Base-by-base conservation (phyloP, 2,888 invertebrate genomes). In the Norana najaformis region DNA sequence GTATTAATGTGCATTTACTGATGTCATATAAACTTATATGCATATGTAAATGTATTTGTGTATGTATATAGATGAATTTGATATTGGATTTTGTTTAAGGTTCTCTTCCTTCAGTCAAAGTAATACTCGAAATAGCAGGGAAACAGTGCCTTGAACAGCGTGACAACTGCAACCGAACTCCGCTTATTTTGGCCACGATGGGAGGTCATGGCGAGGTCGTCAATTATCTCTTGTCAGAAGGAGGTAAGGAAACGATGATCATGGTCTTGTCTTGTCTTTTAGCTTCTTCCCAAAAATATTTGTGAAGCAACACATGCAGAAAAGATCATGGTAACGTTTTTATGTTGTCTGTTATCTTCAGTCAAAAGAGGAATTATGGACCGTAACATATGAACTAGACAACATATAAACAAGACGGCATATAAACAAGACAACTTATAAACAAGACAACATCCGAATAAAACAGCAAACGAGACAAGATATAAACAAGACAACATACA, bases 191-290 rank as follows among this genome's bases (percentile, higher is more conserved):
- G 85, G 94, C 95, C 16, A 93, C 94, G 23, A 93, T 94, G 47
- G 94, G 94, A 13, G 95, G 95, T n/a, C 95, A 95, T 92, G 95
- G 95, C 0, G 94, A 95, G 91, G 93, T 94, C 37, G 93, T 94
- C 90, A 95, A 95, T 92, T 94, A 93, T 90, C 92, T 95, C 14
- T 92, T 95, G 89, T 94, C 94, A 69, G 93, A 93, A 91, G 93
- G 93, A 92, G 94, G 94, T 95, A 69, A 69, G 14, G 69, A 69
- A 69, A 69, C n/a, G 30, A n/a, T n/a, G 8, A 8, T 16, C n/a
- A 11, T n/a, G 0, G 69, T n/a, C n/a, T 30, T n/a, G n/a, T 69
- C 8, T 30, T 69, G 23, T 47, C 20, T 23, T 47, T 23, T 47
- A 47, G 23, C 47, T n/a, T n/a, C 69, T n/a, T 3, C n/a, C 69